Conservation (phyloP, 35 echinoderm and acorn worm genomes). For the Lytechinus pictus region DNA sequence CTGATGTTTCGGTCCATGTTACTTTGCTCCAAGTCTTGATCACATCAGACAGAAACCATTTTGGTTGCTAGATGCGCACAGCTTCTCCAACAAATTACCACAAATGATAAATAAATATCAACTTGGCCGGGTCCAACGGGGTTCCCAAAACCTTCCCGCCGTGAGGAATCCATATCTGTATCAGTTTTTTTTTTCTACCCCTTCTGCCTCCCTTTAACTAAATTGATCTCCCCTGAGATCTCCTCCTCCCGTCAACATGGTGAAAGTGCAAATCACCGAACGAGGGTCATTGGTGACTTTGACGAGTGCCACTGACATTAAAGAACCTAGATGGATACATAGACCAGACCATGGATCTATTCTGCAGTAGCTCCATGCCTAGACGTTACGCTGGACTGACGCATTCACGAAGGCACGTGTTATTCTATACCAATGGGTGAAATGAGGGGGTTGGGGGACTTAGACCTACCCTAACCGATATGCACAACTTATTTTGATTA, state of each 20-base stretch:
- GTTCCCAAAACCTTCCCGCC: constrained; percentile 6
- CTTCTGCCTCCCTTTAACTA: background rate
- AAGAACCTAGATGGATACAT: background rate
- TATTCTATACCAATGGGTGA: no score
- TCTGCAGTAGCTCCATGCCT: no score
- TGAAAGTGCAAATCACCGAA: background rate
- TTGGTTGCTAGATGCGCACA: constrained; percentile 1
- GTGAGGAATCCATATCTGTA: constrained; percentile 53
- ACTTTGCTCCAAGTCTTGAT: background rate
- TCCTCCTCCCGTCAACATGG: background rate
- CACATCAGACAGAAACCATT: background rate
- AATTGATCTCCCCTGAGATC: background rate
- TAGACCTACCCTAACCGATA: no score
- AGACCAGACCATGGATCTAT: no score
- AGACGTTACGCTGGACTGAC: no score
- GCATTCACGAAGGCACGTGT: no score
- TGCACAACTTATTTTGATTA: no score
- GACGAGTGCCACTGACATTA: background rate
- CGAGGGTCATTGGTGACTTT: background rate
- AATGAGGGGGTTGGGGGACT: no score
- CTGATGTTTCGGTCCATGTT: constrained; percentile 1
- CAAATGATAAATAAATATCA: constrained; percentile 55
- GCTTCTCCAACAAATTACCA: constrained; percentile 41
- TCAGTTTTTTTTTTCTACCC: constrained; percentile 13
- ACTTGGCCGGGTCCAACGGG: constrained; percentile 25